Percentiles rank a stretch among this genome's conserved stretches.
Conservation (phyloP, 2,113 vertebrate species). For the Leptobrachium leishanense region DNA sequence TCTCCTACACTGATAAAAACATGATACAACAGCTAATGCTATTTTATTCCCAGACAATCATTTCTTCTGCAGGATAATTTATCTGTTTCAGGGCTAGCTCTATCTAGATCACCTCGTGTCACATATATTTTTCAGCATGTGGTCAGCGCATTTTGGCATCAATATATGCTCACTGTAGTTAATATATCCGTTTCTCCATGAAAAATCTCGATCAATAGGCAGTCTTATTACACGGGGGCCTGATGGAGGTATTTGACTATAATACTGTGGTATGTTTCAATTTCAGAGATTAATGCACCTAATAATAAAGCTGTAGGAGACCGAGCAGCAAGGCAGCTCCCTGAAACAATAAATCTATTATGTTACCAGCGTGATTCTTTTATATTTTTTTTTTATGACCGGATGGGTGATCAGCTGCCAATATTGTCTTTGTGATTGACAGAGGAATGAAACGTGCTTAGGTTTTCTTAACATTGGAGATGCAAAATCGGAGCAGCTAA, state of each 20-base stretch:
- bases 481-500: not conserved
- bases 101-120: constrained; percentile 36
- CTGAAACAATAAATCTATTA: constrained; percentile 11
- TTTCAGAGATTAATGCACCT: constrained; percentile 17
- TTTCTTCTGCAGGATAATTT: constrained; percentile 31
- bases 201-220: constrained; percentile 33
- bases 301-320: constrained; percentile 20
- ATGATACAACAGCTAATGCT: constrained; percentile 24
- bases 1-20: constrained; percentile 34
- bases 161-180: constrained; percentile 22
- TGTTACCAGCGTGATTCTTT: not conserved
- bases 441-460: not conserved
- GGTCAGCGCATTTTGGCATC: constrained; percentile 22
- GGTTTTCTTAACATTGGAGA: not conserved
- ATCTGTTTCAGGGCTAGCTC: constrained; percentile 16
- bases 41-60: constrained; percentile 29
- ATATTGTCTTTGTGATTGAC: constrained; percentile 19
- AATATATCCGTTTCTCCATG: constrained; percentile 19
- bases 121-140: constrained; percentile 31
- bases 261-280: constrained; percentile 27
- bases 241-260: constrained; percentile 32
- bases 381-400: not conserved
- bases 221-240: constrained; percentile 19
- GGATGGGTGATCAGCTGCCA: not conserved
- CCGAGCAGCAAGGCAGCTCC: not conserved